Percentiles rank a stretch among this genome's conserved stretches.
Conservation (phyloP, 2,888 invertebrate genomes). For the Siphlonurus alternatus region DNA sequence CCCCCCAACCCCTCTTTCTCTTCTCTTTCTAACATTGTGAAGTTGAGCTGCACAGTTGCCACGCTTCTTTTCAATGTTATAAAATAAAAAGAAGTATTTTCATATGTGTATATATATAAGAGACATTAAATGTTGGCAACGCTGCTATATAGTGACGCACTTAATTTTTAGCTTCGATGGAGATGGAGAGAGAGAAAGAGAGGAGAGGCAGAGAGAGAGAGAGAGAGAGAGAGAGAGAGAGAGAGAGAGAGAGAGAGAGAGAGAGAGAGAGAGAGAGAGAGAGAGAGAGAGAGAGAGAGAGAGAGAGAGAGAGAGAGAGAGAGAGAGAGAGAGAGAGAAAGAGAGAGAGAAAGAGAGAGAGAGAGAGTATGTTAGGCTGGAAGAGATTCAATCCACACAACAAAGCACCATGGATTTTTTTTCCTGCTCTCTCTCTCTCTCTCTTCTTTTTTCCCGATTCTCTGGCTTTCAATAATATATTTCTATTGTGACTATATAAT, state of each 20-base stretch:
- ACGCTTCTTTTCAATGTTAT: not conserved
- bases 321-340: not conserved
- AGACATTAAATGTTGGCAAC: not conserved
- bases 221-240: not conserved
- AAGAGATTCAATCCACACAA: too few relatives aligned
- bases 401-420: too few relatives aligned
- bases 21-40: not conserved
- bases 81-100: too few relatives aligned
- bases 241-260: not conserved
- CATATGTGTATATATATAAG: not conserved
- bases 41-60: not conserved
- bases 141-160: not conserved
- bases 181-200: not conserved
- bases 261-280: slow-evolving; percentile 4
- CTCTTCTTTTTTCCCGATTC: too few relatives aligned
- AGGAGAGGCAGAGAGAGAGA: not conserved
- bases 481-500: too few relatives aligned
- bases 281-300: not conserved
- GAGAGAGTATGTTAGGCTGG: too few relatives aligned
- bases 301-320: not conserved
- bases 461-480: too few relatives aligned
- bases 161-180: not conserved
- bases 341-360: not conserved
- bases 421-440: too few relatives aligned
- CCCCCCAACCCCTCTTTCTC: not conserved